Percentiles rank a stretch among this genome's conserved stretches.
These are phyloP conservation scores for Acronicta psi DNA, from an alignment of 2,888 invertebrate species.

Conservation along the genomic window DNA sequence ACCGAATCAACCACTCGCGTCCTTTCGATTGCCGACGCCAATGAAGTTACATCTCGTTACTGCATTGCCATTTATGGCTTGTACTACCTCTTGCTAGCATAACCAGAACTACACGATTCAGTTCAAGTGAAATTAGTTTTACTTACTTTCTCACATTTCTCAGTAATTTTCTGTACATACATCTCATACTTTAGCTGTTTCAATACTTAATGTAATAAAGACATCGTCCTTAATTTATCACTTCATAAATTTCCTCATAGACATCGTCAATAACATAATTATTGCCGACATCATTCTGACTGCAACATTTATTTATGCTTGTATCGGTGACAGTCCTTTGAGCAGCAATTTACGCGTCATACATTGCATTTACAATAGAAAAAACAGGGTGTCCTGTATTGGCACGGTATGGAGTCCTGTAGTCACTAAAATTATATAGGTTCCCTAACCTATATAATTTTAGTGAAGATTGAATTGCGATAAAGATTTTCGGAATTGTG, in stretches of 20 bases:
- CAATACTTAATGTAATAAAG: too few relatives aligned
- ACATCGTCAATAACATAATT: background rate
- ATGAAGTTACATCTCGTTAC: conserved; percentile 17
- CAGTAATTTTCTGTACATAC: background rate
- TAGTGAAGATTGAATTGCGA: too few relatives aligned
- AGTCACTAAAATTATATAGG: too few relatives aligned
- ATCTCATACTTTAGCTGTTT: background rate
- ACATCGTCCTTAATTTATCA: too few relatives aligned
- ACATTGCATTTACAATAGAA: background rate
- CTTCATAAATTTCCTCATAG: background rate
- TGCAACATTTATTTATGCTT: background rate
- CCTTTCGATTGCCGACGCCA: conserved; percentile 27
- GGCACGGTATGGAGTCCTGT: too few relatives aligned
- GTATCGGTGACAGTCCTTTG: background rate
- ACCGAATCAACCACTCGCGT: conserved; percentile 28
- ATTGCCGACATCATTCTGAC: background rate
- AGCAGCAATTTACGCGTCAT: background rate
- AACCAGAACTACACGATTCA: conserved; percentile 7
- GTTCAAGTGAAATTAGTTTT: conserved; percentile 14
- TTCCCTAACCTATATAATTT: too few relatives aligned
- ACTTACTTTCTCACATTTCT: conserved; percentile 21
- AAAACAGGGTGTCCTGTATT: background rate
- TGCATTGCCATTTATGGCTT: conserved; percentile 10
- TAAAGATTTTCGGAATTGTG: too few relatives aligned
- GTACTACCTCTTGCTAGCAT: conserved; percentile 4